These are phyloP conservation scores for Scaptomyza graminum DNA, from an alignment of 1,140 invertebrate genomes.

Conservation along the genomic window DNA sequence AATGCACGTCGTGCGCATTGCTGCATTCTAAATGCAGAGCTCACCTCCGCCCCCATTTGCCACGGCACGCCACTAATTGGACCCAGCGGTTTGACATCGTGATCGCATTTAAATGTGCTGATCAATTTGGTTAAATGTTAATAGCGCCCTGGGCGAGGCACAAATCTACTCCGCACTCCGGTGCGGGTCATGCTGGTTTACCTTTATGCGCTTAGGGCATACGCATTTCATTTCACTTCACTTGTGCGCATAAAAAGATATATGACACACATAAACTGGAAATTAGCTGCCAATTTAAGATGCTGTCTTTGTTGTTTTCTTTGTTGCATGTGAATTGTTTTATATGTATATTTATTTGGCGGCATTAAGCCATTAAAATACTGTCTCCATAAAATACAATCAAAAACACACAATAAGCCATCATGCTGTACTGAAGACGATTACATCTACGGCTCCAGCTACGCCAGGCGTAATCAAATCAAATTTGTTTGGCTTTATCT, in stretches of 20 bases:
- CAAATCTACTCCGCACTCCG: background rate
- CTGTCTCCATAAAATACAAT: constrained; percentile 55
- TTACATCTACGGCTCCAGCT: constrained; percentile 2
- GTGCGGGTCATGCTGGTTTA: constrained; percentile 63
- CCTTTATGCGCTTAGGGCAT: constrained; percentile 24
- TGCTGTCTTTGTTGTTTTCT: constrained; percentile 44
- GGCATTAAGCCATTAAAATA: constrained; percentile 78
- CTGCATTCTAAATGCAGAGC: constrained; percentile 53
- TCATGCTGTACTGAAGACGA: constrained; percentile 38
- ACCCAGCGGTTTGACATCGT: constrained; percentile 67
- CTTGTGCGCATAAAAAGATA: constrained; percentile 54
- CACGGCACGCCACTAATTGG: constrained; percentile 76
- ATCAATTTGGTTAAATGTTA: constrained; percentile 81
- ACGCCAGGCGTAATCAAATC: constrained; percentile 64
- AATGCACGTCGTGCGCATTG: constrained; percentile 72
- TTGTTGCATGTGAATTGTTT: constrained; percentile 74
- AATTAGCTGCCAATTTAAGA: constrained; percentile 79
- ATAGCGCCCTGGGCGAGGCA: constrained; percentile 66
- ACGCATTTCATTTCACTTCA: constrained; percentile 25
- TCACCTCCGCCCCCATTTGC: constrained; percentile 46
- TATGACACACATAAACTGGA: constrained; percentile 73
- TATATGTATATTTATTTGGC: constrained; percentile 75
- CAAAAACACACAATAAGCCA: constrained; percentile 27
- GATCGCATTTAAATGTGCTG: constrained; percentile 81
- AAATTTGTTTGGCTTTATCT: constrained; percentile 66